phyloP scores from a whole-genome alignment of 2,888 invertebrate species.

The Pilophorus perplexus region DNA sequence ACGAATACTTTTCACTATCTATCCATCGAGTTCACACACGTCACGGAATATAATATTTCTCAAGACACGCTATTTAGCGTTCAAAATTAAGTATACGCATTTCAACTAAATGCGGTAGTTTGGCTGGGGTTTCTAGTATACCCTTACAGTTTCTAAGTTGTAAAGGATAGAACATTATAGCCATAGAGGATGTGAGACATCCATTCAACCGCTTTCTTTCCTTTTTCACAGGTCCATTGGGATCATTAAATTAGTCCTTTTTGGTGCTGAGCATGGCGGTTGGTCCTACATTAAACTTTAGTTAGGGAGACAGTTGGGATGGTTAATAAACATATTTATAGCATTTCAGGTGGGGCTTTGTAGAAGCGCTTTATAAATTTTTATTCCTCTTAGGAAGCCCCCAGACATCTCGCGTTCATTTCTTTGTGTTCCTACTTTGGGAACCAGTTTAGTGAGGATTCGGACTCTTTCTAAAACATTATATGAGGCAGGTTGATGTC shows the following conservation, averaged over 20 bases:
- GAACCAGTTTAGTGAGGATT: not conserved
- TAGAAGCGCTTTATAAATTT: conserved; percentile 4
- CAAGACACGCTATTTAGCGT: too few species aligned
- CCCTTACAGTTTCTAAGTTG: too few species aligned
- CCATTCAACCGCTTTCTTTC: conserved; percentile 13
- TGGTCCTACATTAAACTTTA: conserved; percentile 25
- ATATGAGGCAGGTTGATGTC: conserved; percentile 17
- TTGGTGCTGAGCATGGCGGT: conserved; percentile 27
- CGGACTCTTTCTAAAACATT: not conserved
- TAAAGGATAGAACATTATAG: conserved; percentile 19
- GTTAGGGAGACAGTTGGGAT: conserved; percentile 31
- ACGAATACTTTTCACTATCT: too few species aligned
- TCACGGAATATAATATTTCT: too few species aligned
- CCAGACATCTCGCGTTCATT: not conserved
- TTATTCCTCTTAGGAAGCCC: not conserved
- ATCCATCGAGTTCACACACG: too few species aligned
- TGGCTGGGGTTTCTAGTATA: too few species aligned
- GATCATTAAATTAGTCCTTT: conserved; percentile 35
- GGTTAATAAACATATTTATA: conserved; percentile 38
- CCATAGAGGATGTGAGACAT: conserved; percentile 9
- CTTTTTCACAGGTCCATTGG: conserved; percentile 9
- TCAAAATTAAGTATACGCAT: too few species aligned
- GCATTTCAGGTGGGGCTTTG: not conserved
- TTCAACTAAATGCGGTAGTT: too few species aligned
- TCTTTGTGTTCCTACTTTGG: not conserved